phyloP scores from a whole-genome alignment of 2,113 vertebrate species.

The Actenoides lindsayi region DNA sequence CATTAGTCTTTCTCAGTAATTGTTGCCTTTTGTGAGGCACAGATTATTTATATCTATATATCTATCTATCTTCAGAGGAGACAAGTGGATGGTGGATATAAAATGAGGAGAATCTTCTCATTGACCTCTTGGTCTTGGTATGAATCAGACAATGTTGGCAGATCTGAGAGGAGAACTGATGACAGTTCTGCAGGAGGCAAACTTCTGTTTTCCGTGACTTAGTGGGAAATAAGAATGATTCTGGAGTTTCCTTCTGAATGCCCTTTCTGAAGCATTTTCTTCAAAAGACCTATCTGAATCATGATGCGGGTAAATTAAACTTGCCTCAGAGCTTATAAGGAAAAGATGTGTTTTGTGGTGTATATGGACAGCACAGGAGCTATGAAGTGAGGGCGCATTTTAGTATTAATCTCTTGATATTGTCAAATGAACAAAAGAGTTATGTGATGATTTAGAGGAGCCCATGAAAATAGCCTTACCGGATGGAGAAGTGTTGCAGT shows the following conservation, averaged over 20 bases:
- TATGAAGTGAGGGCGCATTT: not conserved
- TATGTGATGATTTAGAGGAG: not conserved
- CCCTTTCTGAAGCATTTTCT: not conserved
- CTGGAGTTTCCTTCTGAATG: not conserved
- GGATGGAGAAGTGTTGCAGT: not conserved
- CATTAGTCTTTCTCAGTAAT: not conserved
- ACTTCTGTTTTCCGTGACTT: not conserved
- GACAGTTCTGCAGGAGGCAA: not conserved
- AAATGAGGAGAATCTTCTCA: not conserved
- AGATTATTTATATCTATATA: too few relatives aligned
- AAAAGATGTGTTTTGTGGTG: not conserved
- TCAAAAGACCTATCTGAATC: not conserved
- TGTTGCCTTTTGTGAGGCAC: not conserved
- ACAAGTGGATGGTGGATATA: not conserved
- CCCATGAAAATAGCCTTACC: not conserved
- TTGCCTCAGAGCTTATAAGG: not conserved
- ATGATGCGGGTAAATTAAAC: not conserved
- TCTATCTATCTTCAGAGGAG: not conserved
- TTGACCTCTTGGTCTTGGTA: not conserved
- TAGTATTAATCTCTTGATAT: not conserved
- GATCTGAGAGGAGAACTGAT: not conserved
- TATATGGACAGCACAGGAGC: not conserved
- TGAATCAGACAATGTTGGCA: not conserved
- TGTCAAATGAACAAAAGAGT: not conserved
- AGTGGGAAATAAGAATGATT: not conserved